Evolutionary conservation across 2,888 invertebrate genomes (phyloP).

Genomic region (Aleiodes alternator): DNA sequence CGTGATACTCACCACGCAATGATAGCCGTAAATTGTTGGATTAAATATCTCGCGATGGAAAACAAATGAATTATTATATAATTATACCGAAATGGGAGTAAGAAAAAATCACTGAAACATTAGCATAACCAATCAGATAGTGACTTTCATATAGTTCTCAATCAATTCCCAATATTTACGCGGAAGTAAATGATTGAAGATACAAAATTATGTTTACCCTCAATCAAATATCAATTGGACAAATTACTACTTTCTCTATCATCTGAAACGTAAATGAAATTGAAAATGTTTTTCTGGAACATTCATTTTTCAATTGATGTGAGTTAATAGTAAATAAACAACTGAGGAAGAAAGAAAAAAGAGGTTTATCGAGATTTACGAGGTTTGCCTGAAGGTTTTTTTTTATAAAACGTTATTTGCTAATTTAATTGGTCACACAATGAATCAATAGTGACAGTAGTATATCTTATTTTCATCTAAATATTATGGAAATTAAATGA

Average conservation of each 20-base stretch:
- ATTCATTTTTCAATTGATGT: slow-evolving; percentile 6
- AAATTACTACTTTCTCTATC: slow-evolving; percentile 24
- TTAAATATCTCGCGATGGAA: neutral
- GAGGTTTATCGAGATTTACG: neutral
- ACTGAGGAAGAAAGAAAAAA: slow-evolving; percentile 9
- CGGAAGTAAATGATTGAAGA: slow-evolving; percentile 21
- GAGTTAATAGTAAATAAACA: neutral
- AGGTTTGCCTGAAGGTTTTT: neutral
- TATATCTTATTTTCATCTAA: too few species aligned
- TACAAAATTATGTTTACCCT: slow-evolving; percentile 7
- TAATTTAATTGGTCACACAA: slow-evolving; percentile 14
- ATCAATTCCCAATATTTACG: neutral
- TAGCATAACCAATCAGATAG: neutral
- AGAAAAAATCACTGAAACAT: neutral
- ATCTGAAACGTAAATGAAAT: slow-evolving; percentile 15
- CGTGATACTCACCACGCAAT: slow-evolving; percentile 18
- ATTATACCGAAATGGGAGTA: neutral
- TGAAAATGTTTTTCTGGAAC: slow-evolving; percentile 4
- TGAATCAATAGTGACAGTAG: slow-evolving; percentile 3
- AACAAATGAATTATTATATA: neutral
- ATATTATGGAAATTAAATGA: too few species aligned
- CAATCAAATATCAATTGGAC: slow-evolving; percentile 17
- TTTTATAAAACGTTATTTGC: neutral
- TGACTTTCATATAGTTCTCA: neutral
- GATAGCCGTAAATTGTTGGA: slow-evolving; percentile 2